phyloP scores from a whole-genome alignment of 2,888 invertebrate species.

The Brachyptera putata region DNA sequence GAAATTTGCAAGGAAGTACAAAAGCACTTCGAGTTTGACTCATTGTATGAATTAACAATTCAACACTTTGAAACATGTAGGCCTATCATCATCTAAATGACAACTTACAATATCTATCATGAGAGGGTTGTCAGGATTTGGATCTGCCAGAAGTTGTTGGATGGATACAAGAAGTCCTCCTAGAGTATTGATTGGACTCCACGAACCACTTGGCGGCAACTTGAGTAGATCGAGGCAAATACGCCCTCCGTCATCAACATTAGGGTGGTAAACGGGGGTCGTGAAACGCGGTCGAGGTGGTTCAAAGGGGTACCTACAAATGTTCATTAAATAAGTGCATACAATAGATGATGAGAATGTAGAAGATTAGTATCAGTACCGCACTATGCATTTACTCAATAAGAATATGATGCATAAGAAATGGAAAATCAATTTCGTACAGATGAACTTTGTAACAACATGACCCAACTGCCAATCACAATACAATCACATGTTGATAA shows the following conservation, averaged over 20 bases:
- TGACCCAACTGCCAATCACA: too few relatives aligned
- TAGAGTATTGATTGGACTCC: conserved; percentile 67
- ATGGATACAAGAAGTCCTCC: conserved; percentile 70
- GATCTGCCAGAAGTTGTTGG: conserved; percentile 67
- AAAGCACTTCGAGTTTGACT: too few relatives aligned
- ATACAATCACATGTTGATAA: too few relatives aligned
- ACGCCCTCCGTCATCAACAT: conserved; percentile 76
- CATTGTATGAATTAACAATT: too few relatives aligned
- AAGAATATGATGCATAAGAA: too few relatives aligned
- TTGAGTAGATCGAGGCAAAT: conserved; percentile 84
- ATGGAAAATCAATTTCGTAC: conserved; percentile 14
- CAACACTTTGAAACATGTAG: too few relatives aligned
- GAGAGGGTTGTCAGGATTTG: conserved; percentile 83
- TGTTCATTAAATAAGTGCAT: conserved; percentile 6
- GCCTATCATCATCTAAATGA: background rate
- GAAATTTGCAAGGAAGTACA: too few relatives aligned
- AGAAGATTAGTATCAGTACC: too few relatives aligned
- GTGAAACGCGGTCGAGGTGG: conserved; percentile 74
- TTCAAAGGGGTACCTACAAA: conserved; percentile 68
- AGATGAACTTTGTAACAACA: too few relatives aligned
- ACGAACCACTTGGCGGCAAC: conserved; percentile 76
- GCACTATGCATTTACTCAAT: too few relatives aligned
- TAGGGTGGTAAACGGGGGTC: conserved; percentile 84
- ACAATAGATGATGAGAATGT: too few relatives aligned
- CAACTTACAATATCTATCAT: conserved; percentile 64